Evolutionary conservation across 2,797 vertebrate species (phyloP).

Genomic region (Eupleurogrammus muticus): DNA sequence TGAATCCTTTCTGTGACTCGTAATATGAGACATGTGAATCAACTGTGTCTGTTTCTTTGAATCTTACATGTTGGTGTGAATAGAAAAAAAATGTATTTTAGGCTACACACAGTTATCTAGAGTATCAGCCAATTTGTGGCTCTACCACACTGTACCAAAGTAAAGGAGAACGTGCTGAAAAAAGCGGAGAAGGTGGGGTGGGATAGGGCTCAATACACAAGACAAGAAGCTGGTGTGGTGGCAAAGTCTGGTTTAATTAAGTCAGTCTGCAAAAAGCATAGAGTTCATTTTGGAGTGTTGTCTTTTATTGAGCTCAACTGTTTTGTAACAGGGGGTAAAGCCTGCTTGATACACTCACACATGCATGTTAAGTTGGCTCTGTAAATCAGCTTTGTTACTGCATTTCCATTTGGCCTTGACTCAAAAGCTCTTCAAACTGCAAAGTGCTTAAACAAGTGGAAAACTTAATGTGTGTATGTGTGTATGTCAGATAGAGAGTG

Average conservation of each 20-base stretch:
- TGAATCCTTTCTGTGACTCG: slow-evolving; percentile 28
- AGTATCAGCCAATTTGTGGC: slow-evolving; percentile 7
- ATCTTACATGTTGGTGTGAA: background rate
- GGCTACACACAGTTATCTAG: background rate
- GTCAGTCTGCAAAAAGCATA: background rate
- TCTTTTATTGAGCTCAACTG: slow-evolving; percentile 7
- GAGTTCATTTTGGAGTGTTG: background rate
- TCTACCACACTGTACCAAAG: background rate
- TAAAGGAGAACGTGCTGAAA: too few species aligned
- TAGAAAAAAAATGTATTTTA: slow-evolving; percentile 7
- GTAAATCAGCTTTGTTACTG: slow-evolving; percentile 26
- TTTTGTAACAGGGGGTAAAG: background rate
- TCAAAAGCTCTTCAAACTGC: slow-evolving; percentile 35
- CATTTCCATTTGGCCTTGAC: slow-evolving; percentile 8
- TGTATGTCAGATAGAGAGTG: background rate
- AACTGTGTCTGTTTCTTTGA: slow-evolving; percentile 13
- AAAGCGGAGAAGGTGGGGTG: too few species aligned
- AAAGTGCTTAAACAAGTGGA: slow-evolving; percentile 52
- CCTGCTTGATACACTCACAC: slow-evolving; percentile 9
- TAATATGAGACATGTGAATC: slow-evolving; percentile 10
- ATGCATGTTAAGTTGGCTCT: background rate
- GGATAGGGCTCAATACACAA: background rate
- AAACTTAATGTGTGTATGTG: slow-evolving; percentile 11
- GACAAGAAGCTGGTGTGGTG: background rate
- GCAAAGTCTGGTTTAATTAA: background rate